Evolutionary conservation across 1,140 invertebrate genomes (phyloP).

Genomic region (Drosophila sp.): DNA sequence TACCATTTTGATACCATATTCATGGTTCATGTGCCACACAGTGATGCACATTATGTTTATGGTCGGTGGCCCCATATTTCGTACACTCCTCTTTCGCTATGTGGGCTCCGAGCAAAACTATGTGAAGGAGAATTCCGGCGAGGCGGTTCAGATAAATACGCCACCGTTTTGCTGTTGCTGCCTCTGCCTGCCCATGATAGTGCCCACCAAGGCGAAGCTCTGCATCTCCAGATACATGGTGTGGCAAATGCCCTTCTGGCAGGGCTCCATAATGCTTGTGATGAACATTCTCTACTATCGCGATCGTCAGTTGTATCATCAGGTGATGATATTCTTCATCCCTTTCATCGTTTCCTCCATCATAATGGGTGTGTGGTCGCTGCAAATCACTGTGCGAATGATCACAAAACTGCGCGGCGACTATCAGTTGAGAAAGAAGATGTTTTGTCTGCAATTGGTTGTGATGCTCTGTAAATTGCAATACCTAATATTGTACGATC

Average conservation of each 20-base stretch:
- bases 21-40: constrained; percentile 78
- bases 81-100: constrained; percentile 69
- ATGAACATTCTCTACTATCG: constrained; percentile 77
- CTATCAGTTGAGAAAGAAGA: constrained; percentile 75
- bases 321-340: constrained; percentile 72
- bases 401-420: constrained; percentile 62
- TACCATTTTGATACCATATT: constrained; percentile 71
- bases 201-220: constrained; percentile 68
- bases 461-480: constrained; percentile 76
- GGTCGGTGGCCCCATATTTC: constrained; percentile 64
- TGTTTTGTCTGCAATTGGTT: constrained; percentile 76
- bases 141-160: constrained; percentile 63
- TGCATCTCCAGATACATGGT: constrained; percentile 72
- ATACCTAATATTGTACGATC: constrained; percentile 69
- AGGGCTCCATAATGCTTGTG: constrained; percentile 76
- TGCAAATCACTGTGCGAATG: constrained; percentile 77
- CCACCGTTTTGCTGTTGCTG: constrained; percentile 78
- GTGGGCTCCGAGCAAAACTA: constrained; percentile 73
- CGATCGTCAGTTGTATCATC: constrained; percentile 48
- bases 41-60: constrained; percentile 81
- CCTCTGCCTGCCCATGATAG: constrained; percentile 59
- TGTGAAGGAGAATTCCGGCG: constrained; percentile 66
- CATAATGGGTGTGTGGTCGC: constrained; percentile 66
- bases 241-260: constrained; percentile 79
- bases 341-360: constrained; percentile 74